A percentile compares a stretch with the other conserved stretches of the same genome.
Evolutionary conservation across 2,113 vertebrate genomes (phyloP).

Genomic region (Oncorhynchus mykiss): DNA sequence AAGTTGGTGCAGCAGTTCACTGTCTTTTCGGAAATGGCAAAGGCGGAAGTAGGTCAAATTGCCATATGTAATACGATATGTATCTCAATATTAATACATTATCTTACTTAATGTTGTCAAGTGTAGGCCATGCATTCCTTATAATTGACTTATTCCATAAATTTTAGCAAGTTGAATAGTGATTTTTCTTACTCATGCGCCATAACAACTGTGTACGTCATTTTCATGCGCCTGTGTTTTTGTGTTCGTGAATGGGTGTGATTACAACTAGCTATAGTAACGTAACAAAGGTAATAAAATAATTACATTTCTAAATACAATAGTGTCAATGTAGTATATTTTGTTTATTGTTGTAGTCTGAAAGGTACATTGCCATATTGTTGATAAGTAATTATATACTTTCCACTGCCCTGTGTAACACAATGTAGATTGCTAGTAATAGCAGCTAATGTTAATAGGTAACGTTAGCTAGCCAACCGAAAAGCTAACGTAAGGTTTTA

Average conservation of each 20-base stretch:
- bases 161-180: neutral
- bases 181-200: neutral
- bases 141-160: neutral
- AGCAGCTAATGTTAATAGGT: no score
- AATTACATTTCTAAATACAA: neutral
- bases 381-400: no score
- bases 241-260: neutral
- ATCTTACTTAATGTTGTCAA: neutral
- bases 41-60: constrained; percentile 45
- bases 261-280: neutral
- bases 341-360: no score
- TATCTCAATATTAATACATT: neutral
- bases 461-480: no score
- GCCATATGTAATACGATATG: neutral
- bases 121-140: neutral
- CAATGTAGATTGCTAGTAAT: no score
- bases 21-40: constrained; percentile 47
- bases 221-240: constrained; percentile 54
- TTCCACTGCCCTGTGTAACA: no score
- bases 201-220: constrained; percentile 42
- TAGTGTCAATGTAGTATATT: no score
- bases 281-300: neutral
- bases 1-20: constrained; percentile 30
- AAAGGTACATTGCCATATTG: no score
- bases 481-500: no score